Percentiles rank a stretch among this genome's conserved stretches.
phyloP scores from a whole-genome alignment of 1,140 invertebrate genomes.

The Atopsyche davidsoni region DNA sequence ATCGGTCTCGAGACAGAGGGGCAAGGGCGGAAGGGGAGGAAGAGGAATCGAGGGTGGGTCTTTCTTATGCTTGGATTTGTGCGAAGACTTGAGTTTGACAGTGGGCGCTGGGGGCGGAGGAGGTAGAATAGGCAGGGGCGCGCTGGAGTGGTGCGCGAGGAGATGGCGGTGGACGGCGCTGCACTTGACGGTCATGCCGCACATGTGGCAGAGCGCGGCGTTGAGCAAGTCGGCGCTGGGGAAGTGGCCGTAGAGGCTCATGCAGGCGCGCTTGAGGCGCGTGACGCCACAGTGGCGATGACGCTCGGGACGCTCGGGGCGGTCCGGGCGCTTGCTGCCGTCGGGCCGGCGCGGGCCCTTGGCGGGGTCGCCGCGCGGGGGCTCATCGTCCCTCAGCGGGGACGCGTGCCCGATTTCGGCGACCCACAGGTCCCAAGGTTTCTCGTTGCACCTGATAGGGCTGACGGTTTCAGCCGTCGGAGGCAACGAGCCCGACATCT shows the following conservation, averaged over 20 bases:
- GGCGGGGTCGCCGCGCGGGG: slow-evolving; percentile 36
- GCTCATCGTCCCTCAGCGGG: slow-evolving; percentile 41
- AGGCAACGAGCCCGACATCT: slow-evolving; percentile 18
- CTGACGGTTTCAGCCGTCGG: slow-evolving; percentile 16
- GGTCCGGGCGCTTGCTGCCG: slow-evolving; percentile 36
- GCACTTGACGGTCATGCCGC: slow-evolving; percentile 56
- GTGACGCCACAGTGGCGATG: slow-evolving; percentile 39
- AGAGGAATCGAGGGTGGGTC: slow-evolving; percentile 35
- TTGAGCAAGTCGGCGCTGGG: slow-evolving; percentile 58
- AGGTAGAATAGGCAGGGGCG: slow-evolving; percentile 30
- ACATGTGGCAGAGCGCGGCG: slow-evolving; percentile 59
- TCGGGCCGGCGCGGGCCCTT: slow-evolving; percentile 41
- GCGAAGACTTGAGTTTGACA: slow-evolving; percentile 32
- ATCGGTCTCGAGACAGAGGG: slow-evolving; percentile 34
- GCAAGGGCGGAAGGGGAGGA: slow-evolving; percentile 35
- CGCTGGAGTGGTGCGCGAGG: slow-evolving; percentile 37
- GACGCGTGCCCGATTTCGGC: slow-evolving; percentile 44
- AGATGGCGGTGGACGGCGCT: slow-evolving; percentile 56
- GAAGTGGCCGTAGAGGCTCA: slow-evolving; percentile 57
- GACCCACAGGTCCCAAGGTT: slow-evolving; percentile 48
- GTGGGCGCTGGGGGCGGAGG: slow-evolving; percentile 33
- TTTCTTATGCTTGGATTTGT: slow-evolving; percentile 40
- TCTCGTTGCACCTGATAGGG: slow-evolving; percentile 39
- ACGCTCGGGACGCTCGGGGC: slow-evolving; percentile 28
- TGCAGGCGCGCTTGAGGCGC: slow-evolving; percentile 39